Evolutionary conservation across 2,888 invertebrate genomes (phyloP).

Genomic region (Polia nebulosa): DNA sequence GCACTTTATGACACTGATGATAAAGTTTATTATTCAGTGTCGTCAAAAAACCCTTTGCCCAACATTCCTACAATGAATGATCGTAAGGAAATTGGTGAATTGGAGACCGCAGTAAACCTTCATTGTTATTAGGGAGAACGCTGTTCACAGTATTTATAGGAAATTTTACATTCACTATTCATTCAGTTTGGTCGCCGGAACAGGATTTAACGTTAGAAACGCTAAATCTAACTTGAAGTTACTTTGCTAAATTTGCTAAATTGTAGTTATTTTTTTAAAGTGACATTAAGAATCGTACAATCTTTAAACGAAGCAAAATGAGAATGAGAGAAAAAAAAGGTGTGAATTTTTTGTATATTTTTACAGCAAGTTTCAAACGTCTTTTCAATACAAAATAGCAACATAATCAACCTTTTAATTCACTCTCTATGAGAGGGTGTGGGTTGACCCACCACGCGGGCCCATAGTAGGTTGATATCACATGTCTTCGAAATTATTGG

Average conservation of each 20-base stretch:
- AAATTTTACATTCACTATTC: constrained; percentile 2
- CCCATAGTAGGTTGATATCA: no score
- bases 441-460: no score
- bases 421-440: no score
- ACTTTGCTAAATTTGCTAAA: not conserved
- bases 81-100: constrained; percentile 23
- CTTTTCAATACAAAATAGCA: no score
- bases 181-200: not conserved
- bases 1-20: not conserved
- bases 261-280: no score
- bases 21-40: constrained; percentile 34
- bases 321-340: no score
- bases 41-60: not conserved
- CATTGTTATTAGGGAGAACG: constrained; percentile 9
- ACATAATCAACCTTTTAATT: no score
- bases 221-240: not conserved
- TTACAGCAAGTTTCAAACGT: no score
- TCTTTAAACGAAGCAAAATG: no score
- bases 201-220: not conserved
- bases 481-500: no score
- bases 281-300: no score
- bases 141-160: not conserved
- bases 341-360: no score
- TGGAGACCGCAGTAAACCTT: constrained; percentile 18
- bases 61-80: not conserved